These are phyloP conservation scores for Lypha dubia DNA, from an alignment of 2,888 invertebrate species.

Conservation along the genomic window DNA sequence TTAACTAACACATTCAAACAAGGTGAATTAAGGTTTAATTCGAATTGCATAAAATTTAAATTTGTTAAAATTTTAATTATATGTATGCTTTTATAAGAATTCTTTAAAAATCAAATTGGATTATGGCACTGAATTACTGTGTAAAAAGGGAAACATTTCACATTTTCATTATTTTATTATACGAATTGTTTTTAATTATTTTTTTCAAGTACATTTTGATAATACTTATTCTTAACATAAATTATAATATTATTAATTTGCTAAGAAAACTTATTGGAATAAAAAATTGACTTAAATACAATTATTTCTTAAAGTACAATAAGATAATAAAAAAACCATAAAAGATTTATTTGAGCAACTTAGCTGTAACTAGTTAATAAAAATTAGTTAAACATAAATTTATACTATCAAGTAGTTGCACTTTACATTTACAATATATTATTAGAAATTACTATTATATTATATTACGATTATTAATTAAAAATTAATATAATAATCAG, in stretches of 20 bases:
- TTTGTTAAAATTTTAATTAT: too few relatives aligned
- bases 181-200: slow-evolving; percentile 57
- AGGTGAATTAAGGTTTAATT: too few relatives aligned
- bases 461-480: neutral
- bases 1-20: too few relatives aligned
- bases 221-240: slow-evolving; percentile 61
- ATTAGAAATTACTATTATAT: too few relatives aligned
- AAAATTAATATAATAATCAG: slow-evolving; percentile 69
- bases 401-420: slow-evolving; percentile 65
- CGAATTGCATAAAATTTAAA: too few relatives aligned
- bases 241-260: slow-evolving; percentile 54
- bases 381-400: slow-evolving; percentile 48
- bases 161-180: slow-evolving; percentile 38
- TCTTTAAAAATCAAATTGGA: too few relatives aligned
- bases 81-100: too few relatives aligned
- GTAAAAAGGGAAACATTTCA: neutral
- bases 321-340: slow-evolving; percentile 41
- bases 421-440: slow-evolving; percentile 51
- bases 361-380: slow-evolving; percentile 50
- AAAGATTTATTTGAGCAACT: slow-evolving; percentile 68
- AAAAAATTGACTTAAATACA: slow-evolving; percentile 53
- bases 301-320: slow-evolving; percentile 35
- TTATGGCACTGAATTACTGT: too few relatives aligned
- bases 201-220: slow-evolving; percentile 66
- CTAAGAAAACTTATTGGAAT: slow-evolving; percentile 56